Evolutionary conservation across 1,140 invertebrate species (phyloP).

Genomic region (Aphidius ervi): DNA sequence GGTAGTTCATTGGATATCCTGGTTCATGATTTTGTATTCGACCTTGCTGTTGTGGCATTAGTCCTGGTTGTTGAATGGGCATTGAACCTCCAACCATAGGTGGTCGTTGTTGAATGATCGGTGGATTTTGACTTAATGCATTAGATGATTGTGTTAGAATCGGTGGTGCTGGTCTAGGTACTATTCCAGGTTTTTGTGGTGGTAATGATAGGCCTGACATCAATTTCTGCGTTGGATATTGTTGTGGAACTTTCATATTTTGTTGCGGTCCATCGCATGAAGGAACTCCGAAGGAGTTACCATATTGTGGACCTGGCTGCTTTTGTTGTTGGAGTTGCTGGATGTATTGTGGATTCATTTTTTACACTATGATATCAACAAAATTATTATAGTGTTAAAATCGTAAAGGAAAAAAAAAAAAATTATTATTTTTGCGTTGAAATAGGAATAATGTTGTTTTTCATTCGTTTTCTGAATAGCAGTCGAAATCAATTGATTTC

Average conservation of each 20-base stretch:
- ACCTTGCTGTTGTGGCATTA: constrained; percentile 94
- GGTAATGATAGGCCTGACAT: neutral
- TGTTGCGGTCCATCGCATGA: neutral
- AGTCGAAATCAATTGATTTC: too few species aligned
- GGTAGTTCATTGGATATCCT: too few species aligned
- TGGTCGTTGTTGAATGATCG: constrained; percentile 55
- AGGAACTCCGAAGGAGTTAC: neutral
- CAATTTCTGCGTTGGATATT: neutral
- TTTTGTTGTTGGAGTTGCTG: neutral
- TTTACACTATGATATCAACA: neutral
- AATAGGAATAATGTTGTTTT: too few species aligned
- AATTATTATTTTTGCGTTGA: too few species aligned
- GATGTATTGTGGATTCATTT: constrained; percentile 9
- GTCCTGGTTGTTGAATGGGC: constrained; percentile 81
- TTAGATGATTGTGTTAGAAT: too few species aligned
- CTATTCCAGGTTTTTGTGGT: neutral
- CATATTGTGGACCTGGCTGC: constrained; percentile 8
- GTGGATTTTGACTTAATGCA: neutral
- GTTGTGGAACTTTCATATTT: neutral
- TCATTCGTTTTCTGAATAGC: too few species aligned
- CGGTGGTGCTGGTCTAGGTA: neutral
- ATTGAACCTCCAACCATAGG: constrained; percentile 91
- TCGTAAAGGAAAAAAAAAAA: too few species aligned
- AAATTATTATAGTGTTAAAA: too few species aligned
- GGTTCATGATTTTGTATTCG: constrained; percentile 67